Base-by-base conservation (phyloP, 2,113 vertebrate genomes). In the Tupaia tana region DNA sequence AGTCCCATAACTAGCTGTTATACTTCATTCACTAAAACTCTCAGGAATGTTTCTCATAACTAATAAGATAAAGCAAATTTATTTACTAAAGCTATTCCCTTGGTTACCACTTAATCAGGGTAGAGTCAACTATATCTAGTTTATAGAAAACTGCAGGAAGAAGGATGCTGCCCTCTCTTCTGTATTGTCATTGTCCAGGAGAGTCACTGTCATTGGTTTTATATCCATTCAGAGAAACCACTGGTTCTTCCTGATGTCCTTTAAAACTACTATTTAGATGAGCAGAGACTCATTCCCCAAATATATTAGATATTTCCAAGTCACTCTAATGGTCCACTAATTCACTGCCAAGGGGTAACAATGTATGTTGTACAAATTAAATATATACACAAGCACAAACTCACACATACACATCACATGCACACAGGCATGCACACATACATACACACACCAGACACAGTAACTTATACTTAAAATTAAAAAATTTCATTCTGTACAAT, bases 401-500 rank as follows among this genome's bases (percentile, higher is more conserved):
- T 63, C 34, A 43, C 3, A 34, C 16, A n/a, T 9, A 56, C 27
- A 31, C 9, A 59, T 4, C 20, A 54, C 3, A 64, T 9, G 52
- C 13, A 6, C 4, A 27, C 9, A 52, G 2, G 27, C 2, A 82
- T 7, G 9, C 43, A 56, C 34, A 86, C 7, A 78, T 11, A 4
- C 4, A 79, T 14, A 74, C 8, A 84, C 19, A 70, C 9, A 29
- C 0, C 5, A 52, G 3, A 13, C 27, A 93, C 2, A 80, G 58
- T 52, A 84, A 78, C 77, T 34, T 87, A 25, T 54, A 92, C 34
- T 85, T 94, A 81, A 90, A 78, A 59, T 75, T 73, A 9, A 67
- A 87, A 93, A 78, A 34, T 77, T 18, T 73, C 29, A 89, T 78
- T 93, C 15, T 34, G 2, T 25, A 66, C n/a, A 85, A 81, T 25